Percentiles rank a stretch among this genome's conserved stretches.
Evolutionary conservation across 2,113 vertebrate species (phyloP).

Genomic region (Centropus bengalensis): DNA sequence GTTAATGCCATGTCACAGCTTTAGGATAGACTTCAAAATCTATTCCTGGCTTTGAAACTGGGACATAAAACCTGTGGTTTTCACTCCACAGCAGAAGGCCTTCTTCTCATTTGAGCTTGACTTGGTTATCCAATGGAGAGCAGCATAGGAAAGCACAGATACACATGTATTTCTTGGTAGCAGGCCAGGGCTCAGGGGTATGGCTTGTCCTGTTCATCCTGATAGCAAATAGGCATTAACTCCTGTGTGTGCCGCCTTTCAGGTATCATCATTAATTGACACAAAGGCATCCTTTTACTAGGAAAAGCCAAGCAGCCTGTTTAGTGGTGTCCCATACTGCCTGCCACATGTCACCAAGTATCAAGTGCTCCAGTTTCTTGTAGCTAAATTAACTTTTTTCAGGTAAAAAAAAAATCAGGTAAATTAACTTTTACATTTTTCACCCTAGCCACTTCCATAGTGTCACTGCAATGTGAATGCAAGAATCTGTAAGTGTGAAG

Average conservation of each 20-base stretch:
- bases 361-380: neutral
- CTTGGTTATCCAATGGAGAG: neutral
- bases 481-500: slow-evolving; percentile 2
- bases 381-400: neutral
- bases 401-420: too few species aligned
- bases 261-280: neutral
- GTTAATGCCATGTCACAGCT: neutral
- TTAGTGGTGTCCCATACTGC: neutral
- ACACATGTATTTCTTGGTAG: rapidly evolving
- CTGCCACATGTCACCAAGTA: neutral
- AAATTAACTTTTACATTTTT: neutral
- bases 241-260: neutral
- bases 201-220: neutral
- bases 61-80: neutral
- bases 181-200: neutral
- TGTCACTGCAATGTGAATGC: neutral
- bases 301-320: neutral
- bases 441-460: neutral
- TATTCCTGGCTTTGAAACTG: neutral
- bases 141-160: neutral
- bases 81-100: neutral
- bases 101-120: neutral
- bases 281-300: rapidly evolving
- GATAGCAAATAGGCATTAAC: neutral
- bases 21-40: neutral